Base-by-base conservation (phyloP, 2,797 vertebrate species). In the Lindbergichthys nudifrons region DNA sequence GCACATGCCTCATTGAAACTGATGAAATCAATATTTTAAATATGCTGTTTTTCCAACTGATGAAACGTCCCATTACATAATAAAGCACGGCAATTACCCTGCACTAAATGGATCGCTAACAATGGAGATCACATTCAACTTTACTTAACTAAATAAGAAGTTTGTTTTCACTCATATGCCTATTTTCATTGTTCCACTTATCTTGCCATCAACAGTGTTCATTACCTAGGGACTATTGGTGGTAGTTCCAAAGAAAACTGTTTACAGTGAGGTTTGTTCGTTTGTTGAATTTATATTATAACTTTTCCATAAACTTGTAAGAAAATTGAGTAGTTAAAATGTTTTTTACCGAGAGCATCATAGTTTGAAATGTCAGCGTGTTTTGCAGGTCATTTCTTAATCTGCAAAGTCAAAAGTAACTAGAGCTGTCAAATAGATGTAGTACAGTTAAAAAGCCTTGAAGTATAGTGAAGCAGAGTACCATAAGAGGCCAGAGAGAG, bases 21-120 rank as follows among this genome's bases (percentile, higher is more conserved):
- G 51, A 70, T 70, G 62, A 77, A 87, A 85, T 89, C 77, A 73
- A 81, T 83, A 70, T 63, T 60, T 82, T 68, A 75, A 80, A 80
- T 62, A 41, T 69, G 52, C 43, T 67, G 63, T 73, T 85, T 72
- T 74, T 84, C 66, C 66, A 79, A 64, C 63, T 64, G 60, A 79
- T 66, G 57, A 80, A 82, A 64, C 72, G 72, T 79, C 76, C 81
- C 66, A 79, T 75, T 75, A 67, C 36, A 43, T 46, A 61, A 81
- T 62, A 70, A 80, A 72, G 62, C 60, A 12, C 23, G 43, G 48
- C 52, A 41, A 72, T 84, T 81, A 70, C 21, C 7, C 15, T 1
- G 53, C 41, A 51, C 39, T 73, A n/a, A 79, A 65, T 68, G 50
- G 53, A 61, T 53, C 60, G 73, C 69, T 4, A 73, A 76, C 47